Base-by-base conservation (phyloP, 2,888 invertebrate species). In the Oxystoma pomonae region DNA sequence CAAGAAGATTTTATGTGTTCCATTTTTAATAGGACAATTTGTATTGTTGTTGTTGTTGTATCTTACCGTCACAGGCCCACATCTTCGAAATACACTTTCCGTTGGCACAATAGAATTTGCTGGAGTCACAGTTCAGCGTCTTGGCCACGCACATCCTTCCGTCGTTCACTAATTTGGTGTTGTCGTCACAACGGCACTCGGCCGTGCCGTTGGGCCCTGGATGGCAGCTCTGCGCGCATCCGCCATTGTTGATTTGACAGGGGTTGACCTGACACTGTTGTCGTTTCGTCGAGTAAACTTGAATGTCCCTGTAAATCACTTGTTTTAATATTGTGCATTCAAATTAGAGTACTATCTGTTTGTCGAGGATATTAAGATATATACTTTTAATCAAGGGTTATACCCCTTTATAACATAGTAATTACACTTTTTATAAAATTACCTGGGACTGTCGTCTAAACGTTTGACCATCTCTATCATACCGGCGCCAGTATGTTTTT, bases 401-500 rank as follows among this genome's bases (percentile, higher is more conserved):
- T n/a, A n/a, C n/a, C n/a, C n/a, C n/a, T n/a, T n/a, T n/a, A n/a
- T n/a, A n/a, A n/a, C n/a, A n/a, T n/a, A n/a, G n/a, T n/a, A n/a
- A n/a, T n/a, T n/a, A n/a, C n/a, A n/a, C n/a, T n/a, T n/a, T n/a
- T n/a, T n/a, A n/a, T n/a, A n/a, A n/a, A 97, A 91, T 74, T 96
- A 96, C 63, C 96, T 85, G 0, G 97, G 97, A 0, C 95, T 93
- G 72, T 96, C 94, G 71, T 96, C 95, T 21, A 98, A 81, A 1
- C 97, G 86, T 73, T 96, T 93, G 0, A 96, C 95, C 85, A 99
- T 91, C 76, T 95, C 95, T 1, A 94, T 85, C 88, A 96, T 94
- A 74, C 94, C 92, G 1, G 93, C 93, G 0, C 98, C 98, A 0
- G 98, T 98, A 74, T 96, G 93, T 77, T 99, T 99, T 76, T 98